Evolutionary conservation across 2,888 invertebrate species (phyloP), one percentile per base, ranked within the genome.

Genomic region (Stenichneumon culpator): DNA sequence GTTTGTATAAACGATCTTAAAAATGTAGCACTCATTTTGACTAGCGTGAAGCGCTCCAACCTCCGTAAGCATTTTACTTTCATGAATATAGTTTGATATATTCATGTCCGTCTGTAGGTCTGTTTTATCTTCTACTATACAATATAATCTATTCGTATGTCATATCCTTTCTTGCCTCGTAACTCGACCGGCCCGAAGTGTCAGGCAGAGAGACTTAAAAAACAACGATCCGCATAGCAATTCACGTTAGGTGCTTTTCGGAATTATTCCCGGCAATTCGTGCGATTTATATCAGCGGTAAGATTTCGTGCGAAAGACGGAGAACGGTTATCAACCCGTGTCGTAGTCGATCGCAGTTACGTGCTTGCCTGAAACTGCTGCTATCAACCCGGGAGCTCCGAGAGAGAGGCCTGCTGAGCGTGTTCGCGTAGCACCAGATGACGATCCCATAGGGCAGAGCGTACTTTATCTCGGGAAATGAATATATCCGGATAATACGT

Each of bases 401-500:
- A 63, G 60, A 50, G 73, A 60, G 54, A 82, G 54, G 32, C 57
- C 57, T 47, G 50, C 57, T 32, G 39, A 70, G 19, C 72, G 67
- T 72, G 47, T 78, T 65, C 52, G 22, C 57, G 36, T 57, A 52
- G 72, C 67, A 57, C 72, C 25, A 47, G 67, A 79, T 69, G 68
- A 83, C 68, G 79, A 75, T 75, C 65, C 16, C 9, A 11, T 9
- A 28, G 47, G 44, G 60, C n/a, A 32, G 19, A 4, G 14, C 4
- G 74, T 50, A 65, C 50, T 67, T 50, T 65, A 75, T 75, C 75
- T 65, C 32, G 32, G 19, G 70, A 75, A 65, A 80, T 84, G 84
- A 84, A 80, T 80, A 84, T 80, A 75, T 75, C 79, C 79, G 69
- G 84, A 50, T 72, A 77, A 72, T 70, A 80, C 52, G 75, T 60